These are phyloP conservation scores for Agapostemon virescens DNA, from an alignment of 2,888 invertebrate genomes.

Conservation along the genomic window DNA sequence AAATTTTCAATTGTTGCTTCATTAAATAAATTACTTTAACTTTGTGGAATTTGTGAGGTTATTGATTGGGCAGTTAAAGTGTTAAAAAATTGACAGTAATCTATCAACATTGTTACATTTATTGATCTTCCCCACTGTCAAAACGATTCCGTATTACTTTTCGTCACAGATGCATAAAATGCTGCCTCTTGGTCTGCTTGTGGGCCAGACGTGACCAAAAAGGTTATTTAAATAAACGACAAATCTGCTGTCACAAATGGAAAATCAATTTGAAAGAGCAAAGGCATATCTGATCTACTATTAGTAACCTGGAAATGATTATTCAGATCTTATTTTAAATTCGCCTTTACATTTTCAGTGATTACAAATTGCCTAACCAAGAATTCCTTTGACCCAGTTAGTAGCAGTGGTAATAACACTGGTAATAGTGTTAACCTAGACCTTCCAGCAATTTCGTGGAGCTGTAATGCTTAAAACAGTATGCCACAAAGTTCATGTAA, in stretches of 20 bases:
- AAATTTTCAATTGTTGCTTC: no score
- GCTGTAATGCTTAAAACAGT: not conserved
- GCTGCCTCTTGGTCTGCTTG: no score
- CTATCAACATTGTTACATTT: no score
- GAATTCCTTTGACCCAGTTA: not conserved
- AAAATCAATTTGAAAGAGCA: not conserved
- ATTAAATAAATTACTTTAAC: no score
- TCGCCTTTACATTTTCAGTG: not conserved
- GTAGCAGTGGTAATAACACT: not conserved
- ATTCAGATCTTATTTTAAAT: not conserved
- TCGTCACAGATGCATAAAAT: no score
- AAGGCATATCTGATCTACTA: not conserved
- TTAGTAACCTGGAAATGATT: not conserved
- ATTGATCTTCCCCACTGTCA: no score
- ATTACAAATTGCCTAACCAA: not conserved
- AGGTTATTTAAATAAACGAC: no score
- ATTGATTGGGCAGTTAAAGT: no score
- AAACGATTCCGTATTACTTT: not conserved
- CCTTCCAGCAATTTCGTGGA: not conserved
- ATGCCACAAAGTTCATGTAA: not conserved
- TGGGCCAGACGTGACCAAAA: no score
- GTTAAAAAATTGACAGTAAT: no score
- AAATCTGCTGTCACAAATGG: not conserved
- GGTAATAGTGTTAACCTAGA: not conserved
- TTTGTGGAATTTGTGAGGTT: no score